Evolutionary conservation across 1,140 invertebrate species (phyloP), one percentile per base, ranked within the genome.

Genomic region (Trichoplusia ni): DNA sequence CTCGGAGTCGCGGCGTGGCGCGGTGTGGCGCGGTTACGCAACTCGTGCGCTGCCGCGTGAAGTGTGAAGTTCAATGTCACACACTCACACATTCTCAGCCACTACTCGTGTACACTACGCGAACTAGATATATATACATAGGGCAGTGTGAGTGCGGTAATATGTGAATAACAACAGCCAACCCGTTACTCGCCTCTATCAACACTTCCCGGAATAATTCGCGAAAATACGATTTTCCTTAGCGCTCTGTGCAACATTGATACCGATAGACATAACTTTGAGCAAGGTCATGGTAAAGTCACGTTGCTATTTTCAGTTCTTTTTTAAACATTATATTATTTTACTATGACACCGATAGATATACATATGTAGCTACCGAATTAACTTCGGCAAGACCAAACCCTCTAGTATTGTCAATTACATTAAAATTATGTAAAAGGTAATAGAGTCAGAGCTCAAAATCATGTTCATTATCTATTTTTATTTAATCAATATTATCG

Each of bases 61-160:
- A 90, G 82, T 83, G 76, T 90, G 85, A 90, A 90, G 87, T 88
- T 90, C 87, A 90, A 90, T 90, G 87, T 90, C 87, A 90, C 86
- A 71, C 73, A 70, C 76, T 74, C 79, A 67, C 79, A 83, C 79
- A 74, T 71, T 67, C 51, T 16, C 69, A 64, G 42, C 33, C 16
- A 27, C 29, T 2, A 4, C 38, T 58, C 38, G 29, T 60, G 42
- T 49, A 71, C 59, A 37, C 35, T 46, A 58, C 33, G 9, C 51
- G 37, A 54, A 60, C 37, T 47, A 51, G 46, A 63, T 42, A 38
- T 40, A 49, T 62, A 51, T 13, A 37, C 11, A 49, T 31, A 8
- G 18, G 13, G n/a, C 18, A 11, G 73, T 78, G 77, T 77, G 81
- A 47, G 73, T 66, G 53, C 46, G 13, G 69, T 66, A 77, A 81